Evolutionary conservation across 2,113 vertebrate genomes (phyloP), one percentile per base, ranked within the genome.

Genomic region (Lethenteron reissneri): DNA sequence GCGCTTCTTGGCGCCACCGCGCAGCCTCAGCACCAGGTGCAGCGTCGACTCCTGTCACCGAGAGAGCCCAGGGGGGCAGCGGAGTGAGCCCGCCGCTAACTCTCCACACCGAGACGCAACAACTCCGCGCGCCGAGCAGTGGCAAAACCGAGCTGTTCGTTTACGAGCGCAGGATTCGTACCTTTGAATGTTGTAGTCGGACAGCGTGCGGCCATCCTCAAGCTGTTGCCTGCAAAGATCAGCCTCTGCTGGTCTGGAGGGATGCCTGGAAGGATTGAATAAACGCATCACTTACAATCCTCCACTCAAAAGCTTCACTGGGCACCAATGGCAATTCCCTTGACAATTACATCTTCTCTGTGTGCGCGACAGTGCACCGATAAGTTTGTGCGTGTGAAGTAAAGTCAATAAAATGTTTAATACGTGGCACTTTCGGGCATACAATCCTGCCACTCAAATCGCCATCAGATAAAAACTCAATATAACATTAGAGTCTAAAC

Each of bases 151-250:
- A 58, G 11, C 21, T 57, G 19, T 19, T 58, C 4, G 59, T 9
- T 14, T 56, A 19, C 12, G 12, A 12, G 12, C 68, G 57, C 12
- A 56, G 69, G 57, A 25, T n/a, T 76, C 80, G 78, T 74, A 95
- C 94, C 84, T 97, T 74, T 99, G 92, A 76, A 99, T 99, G 71
- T 99, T 97, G 82, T 97, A 99, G 81, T 96, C 92, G 0, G 92
- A 97, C 75, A 97, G 80, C 0, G 92, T 97, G 14, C 92, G 89
- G 58, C 94, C 92, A 79, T 99, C 94, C 77, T 99, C 92, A 69
- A 96, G 79, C 78, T 99, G 92, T 79, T 97, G 1, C 94, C 91
- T 72, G 92, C 94, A 57, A 97, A 96, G 78, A 96, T 96, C 80
- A 97, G 74, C 76, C 91, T 84, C 81, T 96, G 90, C 82, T 97